Conservation (phyloP, 2,113 vertebrate species). For the Saccopteryx bilineata region DNA sequence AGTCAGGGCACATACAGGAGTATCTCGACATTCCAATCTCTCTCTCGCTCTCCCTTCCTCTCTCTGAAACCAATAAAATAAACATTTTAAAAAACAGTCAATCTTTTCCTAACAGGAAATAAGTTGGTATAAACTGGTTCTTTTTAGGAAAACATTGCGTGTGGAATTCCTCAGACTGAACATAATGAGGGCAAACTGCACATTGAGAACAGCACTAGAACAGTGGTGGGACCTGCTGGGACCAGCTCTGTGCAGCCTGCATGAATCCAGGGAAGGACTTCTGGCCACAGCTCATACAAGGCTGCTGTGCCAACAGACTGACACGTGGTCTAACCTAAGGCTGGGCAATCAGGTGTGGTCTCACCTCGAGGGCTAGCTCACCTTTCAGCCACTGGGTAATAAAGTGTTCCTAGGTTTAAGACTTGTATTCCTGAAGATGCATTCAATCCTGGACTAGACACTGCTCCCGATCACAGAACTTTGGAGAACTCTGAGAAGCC, state of each 20-base stretch:
- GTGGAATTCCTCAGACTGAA: not conserved
- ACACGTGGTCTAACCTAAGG: not conserved
- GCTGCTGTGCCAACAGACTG: not conserved
- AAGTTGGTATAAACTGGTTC: not conserved
- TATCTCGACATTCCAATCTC: too few relatives aligned
- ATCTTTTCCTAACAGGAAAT: conserved; percentile 29
- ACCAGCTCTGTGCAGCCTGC: not conserved
- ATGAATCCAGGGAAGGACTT: not conserved
- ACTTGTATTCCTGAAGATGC: not conserved
- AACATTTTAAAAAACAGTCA: not conserved
- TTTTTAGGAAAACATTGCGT: conserved; percentile 9
- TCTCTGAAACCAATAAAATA: too few relatives aligned
- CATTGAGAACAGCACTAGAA: not conserved
- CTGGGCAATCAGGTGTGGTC: not conserved
- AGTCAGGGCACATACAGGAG: too few relatives aligned
- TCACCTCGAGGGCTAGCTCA: not conserved
- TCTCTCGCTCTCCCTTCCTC: too few relatives aligned
- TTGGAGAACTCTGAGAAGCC: not conserved
- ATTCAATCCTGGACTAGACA: not conserved
- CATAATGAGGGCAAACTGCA: not conserved
- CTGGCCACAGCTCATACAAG: not conserved
- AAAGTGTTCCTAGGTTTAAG: not conserved
- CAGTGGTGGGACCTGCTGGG: not conserved
- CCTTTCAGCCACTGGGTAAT: not conserved
- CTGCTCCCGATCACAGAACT: not conserved